phyloP scores from a whole-genome alignment of 1,140 invertebrate genomes.

The Orius insidiosus region DNA sequence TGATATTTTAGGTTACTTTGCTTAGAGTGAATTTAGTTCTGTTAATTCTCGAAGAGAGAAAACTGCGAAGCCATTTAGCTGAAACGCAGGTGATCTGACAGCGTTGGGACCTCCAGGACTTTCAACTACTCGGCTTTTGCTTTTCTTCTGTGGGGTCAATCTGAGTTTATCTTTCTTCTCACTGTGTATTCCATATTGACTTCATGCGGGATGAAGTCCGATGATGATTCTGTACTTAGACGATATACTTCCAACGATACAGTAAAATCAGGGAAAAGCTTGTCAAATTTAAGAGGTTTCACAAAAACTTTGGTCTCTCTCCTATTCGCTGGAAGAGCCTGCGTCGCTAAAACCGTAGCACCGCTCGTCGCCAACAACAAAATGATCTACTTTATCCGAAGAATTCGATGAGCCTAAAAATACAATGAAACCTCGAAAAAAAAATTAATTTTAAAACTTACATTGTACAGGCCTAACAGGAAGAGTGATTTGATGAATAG shows the following conservation, averaged over 20 bases:
- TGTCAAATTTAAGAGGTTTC: conserved; percentile 58
- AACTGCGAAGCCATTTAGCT: conserved; percentile 53
- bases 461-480: conserved; percentile 27
- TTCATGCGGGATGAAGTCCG: conserved; percentile 45
- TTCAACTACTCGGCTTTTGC: conserved; percentile 45
- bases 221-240: conserved; percentile 9
- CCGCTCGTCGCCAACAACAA: conserved; percentile 69
- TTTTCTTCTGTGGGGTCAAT: conserved; percentile 49
- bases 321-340: conserved; percentile 42
- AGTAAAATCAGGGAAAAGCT: conserved; percentile 70
- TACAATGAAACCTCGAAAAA: too few species aligned
- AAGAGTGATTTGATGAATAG: conserved; percentile 58
- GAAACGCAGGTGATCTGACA: conserved; percentile 57
- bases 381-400: conserved; percentile 33
- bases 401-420: not conserved
- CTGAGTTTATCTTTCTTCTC: conserved; percentile 24
- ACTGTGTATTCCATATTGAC: conserved; percentile 55
- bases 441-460: too few species aligned
- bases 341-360: conserved; percentile 65
- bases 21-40: conserved; percentile 64
- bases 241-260: conserved; percentile 68
- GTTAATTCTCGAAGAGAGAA: conserved; percentile 63
- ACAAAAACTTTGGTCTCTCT: conserved; percentile 44
- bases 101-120: conserved; percentile 68
- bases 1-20: conserved; percentile 40